Base-by-base conservation (phyloP, 2,113 vertebrate genomes). In the Herpetotheres cachinnans region DNA sequence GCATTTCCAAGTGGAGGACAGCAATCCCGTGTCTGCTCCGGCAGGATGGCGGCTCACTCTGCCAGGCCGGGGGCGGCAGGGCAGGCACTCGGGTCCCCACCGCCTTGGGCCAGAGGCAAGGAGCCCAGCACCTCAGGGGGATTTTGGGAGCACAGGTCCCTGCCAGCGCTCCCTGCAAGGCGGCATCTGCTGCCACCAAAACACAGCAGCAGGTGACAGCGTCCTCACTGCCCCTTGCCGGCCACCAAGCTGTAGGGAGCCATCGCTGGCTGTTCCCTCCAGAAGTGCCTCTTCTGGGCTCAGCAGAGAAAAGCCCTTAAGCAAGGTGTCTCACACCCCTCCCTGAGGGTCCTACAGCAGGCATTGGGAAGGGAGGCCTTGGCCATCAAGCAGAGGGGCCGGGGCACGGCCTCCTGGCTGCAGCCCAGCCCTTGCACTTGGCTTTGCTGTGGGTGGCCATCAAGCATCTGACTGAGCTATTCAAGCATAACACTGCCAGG, bases 1-100 rank as follows among this genome's bases (percentile, higher is more conserved):
- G 32, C 20, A 14, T 34, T 30, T 59, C 56, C n/a, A 32, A 70
- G 65, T 0, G 3, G 49, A 85, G 22, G 26, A 46, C 13, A 15
- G 36, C 0, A 0, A 26, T 46, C 16, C 67, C 2, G 0, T 2
- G 4, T 5, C 52, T 65, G 55, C 38, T 47, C 10, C 7, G 5
- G 18, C 16, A 20, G 29, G 29, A 40, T 36, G 0, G 0, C 32
- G 10, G 0, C 6, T 29, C 40, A 9, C n/a, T 30, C 72, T 5
- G 7, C 11, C 3, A 0, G 7, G 21, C 22, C 7, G 4, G 13
- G 25, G 42, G 36, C 24, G 30, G 79, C 21, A 21, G 25, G 22
- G 3, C 4, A 5, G 34, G n/a, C 19, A 15, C 44, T 8, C 1
- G 32, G 32, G 27, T 49, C 1, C 2, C 13, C 2, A n/a, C 7